Evolutionary conservation across 2,797 vertebrate species (phyloP), one percentile per base, ranked within the genome.

Genomic region (Sebastes hubbsi): DNA sequence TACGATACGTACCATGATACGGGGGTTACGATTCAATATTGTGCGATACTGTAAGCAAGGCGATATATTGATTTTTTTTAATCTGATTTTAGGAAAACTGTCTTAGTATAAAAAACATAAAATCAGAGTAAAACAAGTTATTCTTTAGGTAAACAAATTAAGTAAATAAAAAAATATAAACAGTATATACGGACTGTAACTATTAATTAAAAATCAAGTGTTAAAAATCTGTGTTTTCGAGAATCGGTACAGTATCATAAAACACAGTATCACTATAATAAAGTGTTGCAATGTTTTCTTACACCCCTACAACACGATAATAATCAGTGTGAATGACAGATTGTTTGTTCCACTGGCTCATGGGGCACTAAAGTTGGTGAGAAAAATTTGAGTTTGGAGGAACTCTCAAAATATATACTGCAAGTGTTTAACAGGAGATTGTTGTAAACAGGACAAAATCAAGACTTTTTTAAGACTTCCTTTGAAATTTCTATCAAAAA

Each of bases 201-300:
- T 42, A 42, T 42, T 16, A 42, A 42, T 42, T 42, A 42, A 42
- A 42, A 0, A 42, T 42, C 0, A 0, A 42, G 14, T 42, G 38
- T 0, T 42, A 16, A 42, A 42, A 42, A 42, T 42, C 38, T 6
- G 38, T 42, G 14, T 42, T 42, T 42, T 42, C 0, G 0, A 42
- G 38, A 16, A 16, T 16, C 2, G 38, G 6, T 6, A 11, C 32
- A 11, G 32, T 34, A 42, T 42, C 1, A 16, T 42, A 42, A 42
- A 42, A 42, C 38, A 42, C 0, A 42, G 16, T 42, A 42, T 7
- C 38, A 0, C 14, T 0, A 42, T 42, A 42, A 0, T 16, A 42
- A 42, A 42, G 38, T 3, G 38, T 42, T 0, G 0, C 38, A 42
- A 42, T 42, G 0, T 42, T 42, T 42, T 42, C 38, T 42, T 42